Evolutionary conservation across 2,888 invertebrate species (phyloP).

Genomic region (Cantharis flavilabris): DNA sequence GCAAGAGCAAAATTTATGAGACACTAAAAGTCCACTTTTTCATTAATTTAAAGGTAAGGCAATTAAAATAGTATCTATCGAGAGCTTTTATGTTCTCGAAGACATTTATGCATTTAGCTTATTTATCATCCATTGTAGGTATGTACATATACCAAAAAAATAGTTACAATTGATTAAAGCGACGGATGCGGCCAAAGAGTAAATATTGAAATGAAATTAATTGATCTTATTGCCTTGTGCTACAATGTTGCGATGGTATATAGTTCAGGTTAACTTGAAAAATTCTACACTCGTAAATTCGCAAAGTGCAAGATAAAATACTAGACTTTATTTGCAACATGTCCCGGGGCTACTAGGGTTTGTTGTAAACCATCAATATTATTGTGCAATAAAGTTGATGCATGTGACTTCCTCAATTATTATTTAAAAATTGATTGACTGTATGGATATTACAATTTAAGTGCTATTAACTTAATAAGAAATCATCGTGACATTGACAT

Average conservation of each 20-base stretch:
- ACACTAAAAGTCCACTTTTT: not conserved
- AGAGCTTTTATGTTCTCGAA: not conserved
- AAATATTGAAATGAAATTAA: not conserved
- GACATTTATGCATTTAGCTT: not conserved
- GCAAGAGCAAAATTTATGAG: not conserved
- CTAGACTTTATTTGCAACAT: not conserved
- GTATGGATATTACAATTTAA: not conserved
- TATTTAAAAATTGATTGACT: not conserved
- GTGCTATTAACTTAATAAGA: not conserved
- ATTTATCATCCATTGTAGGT: not conserved
- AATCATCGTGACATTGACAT: conserved; percentile 14
- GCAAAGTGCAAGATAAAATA: not conserved
- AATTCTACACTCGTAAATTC: not conserved
- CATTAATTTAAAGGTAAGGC: not conserved
- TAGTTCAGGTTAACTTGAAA: not conserved
- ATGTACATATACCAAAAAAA: not conserved
- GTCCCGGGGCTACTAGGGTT: not conserved
- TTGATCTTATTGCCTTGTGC: not conserved
- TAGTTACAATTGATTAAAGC: not conserved
- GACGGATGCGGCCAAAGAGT: not conserved
- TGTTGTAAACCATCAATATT: not conserved
- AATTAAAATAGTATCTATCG: not conserved
- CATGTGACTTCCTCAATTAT: not conserved
- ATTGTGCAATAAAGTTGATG: not conserved
- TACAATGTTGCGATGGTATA: not conserved